Percentiles rank a stretch among this genome's conserved stretches.
phyloP scores from a whole-genome alignment of 2,888 invertebrate genomes.

The Tetrapedia diversipes region DNA sequence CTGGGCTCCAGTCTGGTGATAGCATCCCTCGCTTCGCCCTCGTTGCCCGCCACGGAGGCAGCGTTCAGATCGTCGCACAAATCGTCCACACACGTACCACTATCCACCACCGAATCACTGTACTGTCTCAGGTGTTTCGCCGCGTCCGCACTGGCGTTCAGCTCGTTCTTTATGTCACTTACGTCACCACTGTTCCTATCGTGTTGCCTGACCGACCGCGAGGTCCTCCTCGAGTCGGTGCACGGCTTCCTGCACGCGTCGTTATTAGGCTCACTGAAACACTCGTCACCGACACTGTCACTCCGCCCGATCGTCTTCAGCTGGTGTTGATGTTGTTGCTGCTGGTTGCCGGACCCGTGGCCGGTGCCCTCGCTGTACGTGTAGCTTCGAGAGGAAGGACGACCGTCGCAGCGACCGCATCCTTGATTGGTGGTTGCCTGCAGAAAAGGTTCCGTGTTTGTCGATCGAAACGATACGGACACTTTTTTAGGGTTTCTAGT shows the following conservation, averaged over 20 bases:
- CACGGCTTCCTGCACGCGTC: slow-evolving; percentile 58
- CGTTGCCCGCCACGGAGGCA: slow-evolving; percentile 62
- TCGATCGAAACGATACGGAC: too few relatives aligned
- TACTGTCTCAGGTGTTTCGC: slow-evolving; percentile 76
- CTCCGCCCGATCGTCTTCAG: slow-evolving; percentile 72
- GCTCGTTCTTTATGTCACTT: slow-evolving; percentile 65
- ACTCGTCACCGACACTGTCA: slow-evolving; percentile 79
- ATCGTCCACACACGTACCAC: slow-evolving; percentile 69
- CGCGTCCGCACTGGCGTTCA: slow-evolving; percentile 56
- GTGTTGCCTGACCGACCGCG: slow-evolving; percentile 57
- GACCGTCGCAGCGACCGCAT: slow-evolving; percentile 70
- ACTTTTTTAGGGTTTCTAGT: too few relatives aligned
- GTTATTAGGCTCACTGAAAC: slow-evolving; percentile 66
- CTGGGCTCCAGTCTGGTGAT: slow-evolving; percentile 77
- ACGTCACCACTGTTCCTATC: slow-evolving; percentile 70
- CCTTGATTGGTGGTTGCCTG: slow-evolving; percentile 50
- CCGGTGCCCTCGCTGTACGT: slow-evolving; percentile 76
- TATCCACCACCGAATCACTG: slow-evolving; percentile 78
- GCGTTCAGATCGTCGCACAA: slow-evolving; percentile 63
- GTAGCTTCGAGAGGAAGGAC: slow-evolving; percentile 72
- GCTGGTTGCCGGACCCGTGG: slow-evolving; percentile 52
- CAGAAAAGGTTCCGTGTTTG: neutral
- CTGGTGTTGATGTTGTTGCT: slow-evolving; percentile 38
- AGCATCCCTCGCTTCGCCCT: slow-evolving; percentile 77
- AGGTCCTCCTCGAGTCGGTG: slow-evolving; percentile 57